Conservation (phyloP, 2,113 vertebrate genomes). For the Ceyx margarethae region DNA sequence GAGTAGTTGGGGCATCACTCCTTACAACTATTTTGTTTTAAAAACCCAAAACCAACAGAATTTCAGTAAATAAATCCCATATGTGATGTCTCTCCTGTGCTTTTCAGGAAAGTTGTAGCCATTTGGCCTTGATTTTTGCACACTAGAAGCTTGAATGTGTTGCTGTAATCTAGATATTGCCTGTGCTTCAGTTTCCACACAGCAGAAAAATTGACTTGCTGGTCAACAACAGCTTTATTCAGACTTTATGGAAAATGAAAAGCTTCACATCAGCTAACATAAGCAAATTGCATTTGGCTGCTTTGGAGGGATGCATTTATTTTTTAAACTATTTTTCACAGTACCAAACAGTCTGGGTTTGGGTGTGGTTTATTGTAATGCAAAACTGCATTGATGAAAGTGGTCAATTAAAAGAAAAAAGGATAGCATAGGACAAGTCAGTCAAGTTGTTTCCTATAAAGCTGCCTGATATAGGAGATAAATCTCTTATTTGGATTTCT, state of each 20-base stretch:
- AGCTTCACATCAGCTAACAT: neutral
- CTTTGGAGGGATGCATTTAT: slow-evolving; percentile 8
- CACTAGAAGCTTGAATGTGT: neutral
- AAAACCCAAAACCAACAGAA: neutral
- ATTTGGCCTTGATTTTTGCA: neutral
- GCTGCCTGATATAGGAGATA: neutral
- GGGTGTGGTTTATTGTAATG: neutral
- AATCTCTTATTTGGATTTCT: neutral
- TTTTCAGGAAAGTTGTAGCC: neutral
- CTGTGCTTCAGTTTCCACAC: neutral
- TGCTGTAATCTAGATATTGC: neutral
- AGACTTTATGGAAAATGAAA: neutral
- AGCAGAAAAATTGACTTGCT: neutral
- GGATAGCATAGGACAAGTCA: neutral
- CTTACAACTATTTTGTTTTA: neutral
- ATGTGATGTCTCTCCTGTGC: neutral
- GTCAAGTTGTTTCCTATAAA: neutral
- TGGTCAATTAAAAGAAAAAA: neutral
- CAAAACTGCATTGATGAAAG: neutral
- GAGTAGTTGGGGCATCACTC: neutral
- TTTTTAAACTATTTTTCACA: neutral
- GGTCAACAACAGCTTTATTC: neutral
- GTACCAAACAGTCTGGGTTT: neutral
- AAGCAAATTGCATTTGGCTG: neutral
- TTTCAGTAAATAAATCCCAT: neutral